Conservation (phyloP, 2,888 invertebrate genomes). For the Eupithecia subfuscata region DNA sequence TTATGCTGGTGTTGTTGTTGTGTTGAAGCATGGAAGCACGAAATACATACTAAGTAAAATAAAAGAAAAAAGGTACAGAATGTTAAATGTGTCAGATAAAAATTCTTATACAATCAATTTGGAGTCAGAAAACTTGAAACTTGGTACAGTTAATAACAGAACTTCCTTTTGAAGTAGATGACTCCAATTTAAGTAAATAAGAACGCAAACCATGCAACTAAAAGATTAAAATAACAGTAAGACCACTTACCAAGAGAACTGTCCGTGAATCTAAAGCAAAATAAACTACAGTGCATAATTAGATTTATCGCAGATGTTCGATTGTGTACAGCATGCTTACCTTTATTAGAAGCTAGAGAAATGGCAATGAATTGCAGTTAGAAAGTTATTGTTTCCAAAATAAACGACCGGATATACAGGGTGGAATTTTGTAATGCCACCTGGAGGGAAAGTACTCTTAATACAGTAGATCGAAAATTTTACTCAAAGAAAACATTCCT, state of each 20-base stretch:
- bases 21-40: neutral
- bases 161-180: neutral
- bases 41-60: neutral
- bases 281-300: conserved; percentile 54
- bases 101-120: conserved; percentile 12
- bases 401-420: neutral
- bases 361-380: conserved; percentile 31
- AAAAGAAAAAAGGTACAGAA: neutral
- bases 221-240: conserved; percentile 30
- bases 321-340: conserved; percentile 63
- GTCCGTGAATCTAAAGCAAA: conserved; percentile 63
- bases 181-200: neutral
- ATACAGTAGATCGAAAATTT: too few species aligned
- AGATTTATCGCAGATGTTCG: conserved; percentile 53
- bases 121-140: conserved; percentile 3
- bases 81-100: neutral
- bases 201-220: conserved; percentile 29
- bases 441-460: too few species aligned
- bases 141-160: neutral
- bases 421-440: too few species aligned
- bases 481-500: too few species aligned
- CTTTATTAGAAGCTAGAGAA: conserved; percentile 46
- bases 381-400: neutral
- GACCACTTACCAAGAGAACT: conserved; percentile 62
- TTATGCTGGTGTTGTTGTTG: neutral